These are phyloP conservation scores for Octopus sinensis DNA, from an alignment of 1,140 invertebrate genomes.

Conservation along the genomic window DNA sequence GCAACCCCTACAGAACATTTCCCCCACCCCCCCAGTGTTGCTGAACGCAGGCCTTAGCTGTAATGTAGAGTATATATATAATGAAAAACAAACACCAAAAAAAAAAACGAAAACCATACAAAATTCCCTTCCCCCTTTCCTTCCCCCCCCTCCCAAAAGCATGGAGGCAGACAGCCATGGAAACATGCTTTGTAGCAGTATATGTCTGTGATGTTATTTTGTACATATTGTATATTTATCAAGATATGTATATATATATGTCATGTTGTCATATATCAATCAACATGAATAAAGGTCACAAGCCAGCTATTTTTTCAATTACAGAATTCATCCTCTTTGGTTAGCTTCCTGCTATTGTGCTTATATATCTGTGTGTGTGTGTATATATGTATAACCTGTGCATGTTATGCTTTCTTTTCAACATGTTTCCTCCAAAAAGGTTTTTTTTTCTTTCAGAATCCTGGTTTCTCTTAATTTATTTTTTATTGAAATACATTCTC, in stretches of 20 bases:
- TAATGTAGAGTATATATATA: not conserved
- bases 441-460: too few relatives aligned
- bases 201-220: constrained; percentile 15
- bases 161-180: constrained; percentile 6
- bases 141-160: not conserved
- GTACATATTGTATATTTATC: constrained; percentile 17
- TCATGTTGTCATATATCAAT: not conserved
- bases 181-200: constrained; percentile 11
- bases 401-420: too few relatives aligned
- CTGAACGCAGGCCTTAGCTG: not conserved
- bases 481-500: too few relatives aligned
- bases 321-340: constrained; percentile 8
- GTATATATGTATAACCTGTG: too few relatives aligned
- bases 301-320: constrained; percentile 15
- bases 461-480: too few relatives aligned
- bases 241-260: constrained; percentile 6
- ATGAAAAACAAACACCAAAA: not conserved
- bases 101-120: too few relatives aligned
- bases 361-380: too few relatives aligned
- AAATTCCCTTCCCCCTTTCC: too few relatives aligned
- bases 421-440: too few relatives aligned
- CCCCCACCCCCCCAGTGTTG: not conserved
- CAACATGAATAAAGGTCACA: constrained; percentile 17
- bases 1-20: not conserved
- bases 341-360: not conserved